Base-by-base conservation (phyloP, 2,113 vertebrate genomes). In the Malurus cyaneus region DNA sequence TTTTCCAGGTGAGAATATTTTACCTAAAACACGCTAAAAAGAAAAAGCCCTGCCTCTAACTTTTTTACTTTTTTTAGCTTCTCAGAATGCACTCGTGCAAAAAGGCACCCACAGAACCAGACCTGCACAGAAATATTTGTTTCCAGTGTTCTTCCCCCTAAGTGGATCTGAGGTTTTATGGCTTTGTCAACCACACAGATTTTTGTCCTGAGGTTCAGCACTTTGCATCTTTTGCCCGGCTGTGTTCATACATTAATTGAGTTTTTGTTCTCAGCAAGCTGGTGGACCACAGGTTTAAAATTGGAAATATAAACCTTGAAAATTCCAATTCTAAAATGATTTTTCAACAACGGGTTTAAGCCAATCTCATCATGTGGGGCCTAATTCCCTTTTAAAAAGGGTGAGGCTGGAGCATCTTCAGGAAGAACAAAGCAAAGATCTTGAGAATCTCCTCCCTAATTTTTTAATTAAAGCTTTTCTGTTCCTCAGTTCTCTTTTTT, bases 1-100 rank as follows among this genome's bases (percentile, higher is more conserved):
- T 83, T 93, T 94, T 96, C 91, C 92, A 95, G 88, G 90, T 95
- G 93, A 93, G 80, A 95, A 88, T 94, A n/a, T 88, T 96, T 92
- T 26, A 78, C 90, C 74, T 82, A 31, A 67, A 66, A 54, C 72
- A 47, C 1, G 9, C 26, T 66, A 62, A 69, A 49, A 69, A 49
- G 21, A 60, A 77, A 42, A 34, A 44, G 39, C 62, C 39, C 65
- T 11, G 60, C 6, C 46, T 80, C 78, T 49, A 25, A 9, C 29
- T 78, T 8, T 49, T 88, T 83, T 84, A 9, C 29, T 74, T 8
- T 49, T 88, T 83, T 84, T 12, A 66, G 36, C 64, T 57, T 67
- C 64, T 77, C 79, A 3, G 41, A 77, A 54, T 4, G 5, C 39
- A 0, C 50, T 49, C 13, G 0, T 39, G 76, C 62, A 54, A n/a